phyloP scores from a whole-genome alignment of 2,888 invertebrate species.

The Patella depressa region DNA sequence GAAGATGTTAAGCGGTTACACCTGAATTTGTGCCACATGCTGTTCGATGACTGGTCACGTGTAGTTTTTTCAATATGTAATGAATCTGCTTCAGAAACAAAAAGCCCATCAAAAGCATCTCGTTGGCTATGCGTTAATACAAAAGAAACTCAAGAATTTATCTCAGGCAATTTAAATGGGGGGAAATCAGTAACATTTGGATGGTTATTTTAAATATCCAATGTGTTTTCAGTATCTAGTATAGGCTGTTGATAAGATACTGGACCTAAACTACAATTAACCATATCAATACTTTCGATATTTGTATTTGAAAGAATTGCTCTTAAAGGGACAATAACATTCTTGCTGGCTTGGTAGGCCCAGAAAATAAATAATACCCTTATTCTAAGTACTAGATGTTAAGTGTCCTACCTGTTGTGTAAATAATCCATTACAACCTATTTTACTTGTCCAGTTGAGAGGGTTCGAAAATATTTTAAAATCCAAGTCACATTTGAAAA shows the following conservation, averaged over 20 bases:
- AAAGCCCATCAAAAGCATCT: not conserved
- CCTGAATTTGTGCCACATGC: constrained; percentile 9
- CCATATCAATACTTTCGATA: not conserved
- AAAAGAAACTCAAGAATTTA: not conserved
- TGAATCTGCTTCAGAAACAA: not conserved
- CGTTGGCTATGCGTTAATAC: not conserved
- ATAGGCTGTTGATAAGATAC: too few relatives aligned
- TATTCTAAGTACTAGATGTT: too few relatives aligned
- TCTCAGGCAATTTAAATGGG: not conserved
- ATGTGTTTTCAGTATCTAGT: too few relatives aligned
- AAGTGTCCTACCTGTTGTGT: too few relatives aligned
- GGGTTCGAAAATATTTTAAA: too few relatives aligned
- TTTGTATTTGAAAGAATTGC: not conserved
- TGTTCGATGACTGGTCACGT: not conserved
- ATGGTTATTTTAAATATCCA: too few relatives aligned
- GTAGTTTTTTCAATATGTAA: not conserved
- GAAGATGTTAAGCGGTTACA: constrained; percentile 3
- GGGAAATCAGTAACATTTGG: not conserved
- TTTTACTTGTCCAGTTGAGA: too few relatives aligned
- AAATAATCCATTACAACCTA: too few relatives aligned
- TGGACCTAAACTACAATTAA: not conserved
- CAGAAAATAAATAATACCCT: too few relatives aligned
- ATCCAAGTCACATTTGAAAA: too few relatives aligned
- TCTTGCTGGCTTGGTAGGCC: too few relatives aligned
- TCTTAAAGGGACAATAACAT: not conserved